A percentile compares a stretch with the other conserved stretches of the same genome.
phyloP scores from a whole-genome alignment of 2,888 invertebrate species.

The Seira musarum region DNA sequence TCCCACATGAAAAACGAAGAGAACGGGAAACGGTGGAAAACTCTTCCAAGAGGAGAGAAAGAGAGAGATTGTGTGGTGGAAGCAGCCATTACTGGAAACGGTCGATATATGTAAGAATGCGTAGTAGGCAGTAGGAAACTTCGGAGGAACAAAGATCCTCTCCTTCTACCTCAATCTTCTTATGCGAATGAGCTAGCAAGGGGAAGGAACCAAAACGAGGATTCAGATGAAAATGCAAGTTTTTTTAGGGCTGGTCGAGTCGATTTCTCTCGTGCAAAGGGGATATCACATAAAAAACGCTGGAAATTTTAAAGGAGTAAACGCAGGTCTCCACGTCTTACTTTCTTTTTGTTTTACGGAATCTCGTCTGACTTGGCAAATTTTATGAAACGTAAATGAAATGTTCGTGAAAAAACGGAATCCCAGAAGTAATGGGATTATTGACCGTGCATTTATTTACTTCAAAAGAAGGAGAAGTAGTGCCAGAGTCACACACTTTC shows the following conservation, averaged over 20 bases:
- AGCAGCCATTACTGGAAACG: constrained; percentile 45
- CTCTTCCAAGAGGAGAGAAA: constrained; percentile 9
- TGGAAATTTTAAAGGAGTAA: constrained; percentile 12
- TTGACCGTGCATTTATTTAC: constrained; percentile 61
- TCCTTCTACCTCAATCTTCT: constrained; percentile 7
- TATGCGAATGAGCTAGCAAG: constrained; percentile 11
- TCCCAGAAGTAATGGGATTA: constrained; percentile 56
- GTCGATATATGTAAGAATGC: background rate
- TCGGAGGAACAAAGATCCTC: background rate
- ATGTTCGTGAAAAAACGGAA: constrained; percentile 22
- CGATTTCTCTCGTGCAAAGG: constrained; percentile 1
- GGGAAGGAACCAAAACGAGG: background rate
- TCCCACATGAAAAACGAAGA: background rate
- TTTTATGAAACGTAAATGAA: constrained; percentile 22
- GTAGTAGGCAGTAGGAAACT: background rate
- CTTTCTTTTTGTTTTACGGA: background rate
- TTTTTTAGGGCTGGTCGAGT: background rate
- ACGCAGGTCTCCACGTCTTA: background rate
- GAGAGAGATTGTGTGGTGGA: constrained; percentile 14
- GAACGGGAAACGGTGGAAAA: background rate
- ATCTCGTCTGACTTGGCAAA: constrained; percentile 15
- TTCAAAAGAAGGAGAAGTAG: constrained; percentile 41
- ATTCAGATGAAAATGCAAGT: constrained; percentile 6
- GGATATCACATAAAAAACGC: background rate
- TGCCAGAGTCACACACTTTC: constrained; percentile 41